These are phyloP conservation scores for Apodemus sylvaticus DNA, from an alignment of 2,113 vertebrate genomes.

Conservation along the genomic window DNA sequence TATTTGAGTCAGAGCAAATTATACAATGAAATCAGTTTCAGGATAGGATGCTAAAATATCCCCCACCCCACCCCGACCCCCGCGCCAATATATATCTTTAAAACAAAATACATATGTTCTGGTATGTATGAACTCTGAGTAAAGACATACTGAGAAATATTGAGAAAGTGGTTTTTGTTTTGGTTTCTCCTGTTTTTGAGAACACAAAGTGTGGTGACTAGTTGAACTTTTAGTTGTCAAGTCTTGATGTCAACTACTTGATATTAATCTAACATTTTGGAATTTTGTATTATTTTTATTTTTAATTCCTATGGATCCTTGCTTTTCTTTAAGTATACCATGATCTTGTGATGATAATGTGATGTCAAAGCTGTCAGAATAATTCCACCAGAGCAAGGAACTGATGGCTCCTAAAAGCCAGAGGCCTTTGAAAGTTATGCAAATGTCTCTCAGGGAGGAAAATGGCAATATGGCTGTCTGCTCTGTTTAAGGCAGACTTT, in stretches of 20 bases:
- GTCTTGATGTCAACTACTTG: conserved; percentile 51
- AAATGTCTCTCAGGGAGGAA: conserved; percentile 19
- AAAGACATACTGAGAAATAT: neutral
- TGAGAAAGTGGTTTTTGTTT: neutral
- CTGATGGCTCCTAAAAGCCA: conserved; percentile 41
- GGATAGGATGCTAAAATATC: neutral
- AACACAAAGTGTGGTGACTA: neutral
- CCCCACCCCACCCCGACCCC: neutral
- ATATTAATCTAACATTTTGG: conserved; percentile 32
- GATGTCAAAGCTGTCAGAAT: conserved; percentile 52
- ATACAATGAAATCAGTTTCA: conserved; percentile 6
- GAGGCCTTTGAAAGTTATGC: conserved; percentile 42
- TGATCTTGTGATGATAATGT: conserved; percentile 61
- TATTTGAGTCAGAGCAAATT: conserved; percentile 42
- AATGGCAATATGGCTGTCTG: neutral
- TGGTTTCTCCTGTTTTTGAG: neutral
- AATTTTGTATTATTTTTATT: conserved; percentile 39
- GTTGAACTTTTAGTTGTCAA: conserved; percentile 35
- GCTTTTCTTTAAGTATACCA: conserved; percentile 60
- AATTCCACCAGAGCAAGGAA: conserved; percentile 64
- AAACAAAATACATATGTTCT: neutral
- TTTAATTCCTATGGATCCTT: conserved; percentile 51
- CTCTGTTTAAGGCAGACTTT: neutral
- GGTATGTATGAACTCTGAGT: neutral
- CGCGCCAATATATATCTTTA: neutral